Conservation (phyloP, 1,140 invertebrate species). For the Drosophila mauritiana region DNA sequence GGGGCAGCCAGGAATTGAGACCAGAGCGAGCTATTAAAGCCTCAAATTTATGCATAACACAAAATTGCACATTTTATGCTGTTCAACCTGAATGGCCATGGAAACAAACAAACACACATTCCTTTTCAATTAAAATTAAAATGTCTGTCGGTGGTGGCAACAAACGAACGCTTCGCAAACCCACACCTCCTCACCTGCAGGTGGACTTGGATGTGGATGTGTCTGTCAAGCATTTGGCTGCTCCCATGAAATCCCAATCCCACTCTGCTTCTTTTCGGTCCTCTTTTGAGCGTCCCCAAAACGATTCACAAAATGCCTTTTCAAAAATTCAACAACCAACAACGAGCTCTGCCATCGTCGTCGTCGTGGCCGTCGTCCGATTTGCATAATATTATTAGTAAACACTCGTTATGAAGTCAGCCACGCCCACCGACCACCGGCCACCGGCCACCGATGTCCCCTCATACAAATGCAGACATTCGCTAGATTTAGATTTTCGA, state of each 20-base stretch:
- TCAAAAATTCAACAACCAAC: conserved; percentile 75
- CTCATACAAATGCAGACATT: conserved; percentile 70
- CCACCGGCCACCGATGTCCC: conserved; percentile 1
- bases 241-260: conserved; percentile 12
- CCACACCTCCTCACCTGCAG: conserved; percentile 50
- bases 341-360: conserved; percentile 24
- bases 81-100: conserved; percentile 36
- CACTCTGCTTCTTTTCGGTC: conserved; percentile 13
- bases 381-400: conserved; percentile 84
- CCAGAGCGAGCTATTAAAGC: conserved; percentile 54
- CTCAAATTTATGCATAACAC: conserved; percentile 69
- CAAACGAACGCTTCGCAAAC: conserved; percentile 18
- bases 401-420: conserved; percentile 82
- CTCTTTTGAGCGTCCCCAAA: conserved; percentile 42
- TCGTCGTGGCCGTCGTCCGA: conserved; percentile 54
- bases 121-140: conserved; percentile 81
- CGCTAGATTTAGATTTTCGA: conserved; percentile 77
- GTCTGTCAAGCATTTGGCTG: conserved; percentile 56
- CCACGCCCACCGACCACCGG: conserved; percentile 12
- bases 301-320: conserved; percentile 78
- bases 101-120: conserved; percentile 49
- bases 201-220: conserved; percentile 6
- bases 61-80: conserved; percentile 67
- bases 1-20: conserved; percentile 16
- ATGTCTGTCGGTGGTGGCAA: conserved; percentile 65